phyloP scores from a whole-genome alignment of 2,797 vertebrate genomes.

The Aeoliscus strigatus region DNA sequence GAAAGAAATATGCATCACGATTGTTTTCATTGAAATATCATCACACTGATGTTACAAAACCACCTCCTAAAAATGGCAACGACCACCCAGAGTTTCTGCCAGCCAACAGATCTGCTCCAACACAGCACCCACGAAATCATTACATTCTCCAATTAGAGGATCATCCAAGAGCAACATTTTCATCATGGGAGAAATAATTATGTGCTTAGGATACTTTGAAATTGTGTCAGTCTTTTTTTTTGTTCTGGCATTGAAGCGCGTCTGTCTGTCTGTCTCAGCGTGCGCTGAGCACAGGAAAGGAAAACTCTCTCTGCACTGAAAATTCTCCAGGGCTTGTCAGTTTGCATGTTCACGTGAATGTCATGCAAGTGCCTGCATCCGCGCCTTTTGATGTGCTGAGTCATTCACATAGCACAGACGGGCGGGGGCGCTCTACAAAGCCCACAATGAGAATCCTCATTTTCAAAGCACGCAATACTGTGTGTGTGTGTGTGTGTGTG shows the following conservation, averaged over 20 bases:
- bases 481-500: constrained; percentile 2
- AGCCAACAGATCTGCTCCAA: constrained; percentile 43
- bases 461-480: constrained; percentile 30
- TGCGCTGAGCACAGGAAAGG: background rate
- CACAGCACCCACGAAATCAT: constrained; percentile 44
- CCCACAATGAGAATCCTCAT: constrained; percentile 38
- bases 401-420: constrained; percentile 53
- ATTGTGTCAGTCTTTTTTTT: no score
- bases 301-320: constrained; percentile 2
- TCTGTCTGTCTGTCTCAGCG: background rate
- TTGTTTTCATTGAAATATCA: no score
- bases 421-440: constrained; percentile 39
- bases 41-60: constrained; percentile 21
- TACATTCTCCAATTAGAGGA: constrained; percentile 59
- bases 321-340: constrained; percentile 26
- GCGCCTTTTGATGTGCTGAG: constrained; percentile 47
- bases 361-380: constrained; percentile 44
- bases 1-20: no score
- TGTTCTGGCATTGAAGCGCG: no score
- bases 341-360: constrained; percentile 35
- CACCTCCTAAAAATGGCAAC: constrained; percentile 5
- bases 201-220: constrained; percentile 35
- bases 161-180: constrained; percentile 37
- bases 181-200: constrained; percentile 49
- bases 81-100: constrained; percentile 32